phyloP scores from a whole-genome alignment of 2,113 vertebrate species.

The Corapipo altera region DNA sequence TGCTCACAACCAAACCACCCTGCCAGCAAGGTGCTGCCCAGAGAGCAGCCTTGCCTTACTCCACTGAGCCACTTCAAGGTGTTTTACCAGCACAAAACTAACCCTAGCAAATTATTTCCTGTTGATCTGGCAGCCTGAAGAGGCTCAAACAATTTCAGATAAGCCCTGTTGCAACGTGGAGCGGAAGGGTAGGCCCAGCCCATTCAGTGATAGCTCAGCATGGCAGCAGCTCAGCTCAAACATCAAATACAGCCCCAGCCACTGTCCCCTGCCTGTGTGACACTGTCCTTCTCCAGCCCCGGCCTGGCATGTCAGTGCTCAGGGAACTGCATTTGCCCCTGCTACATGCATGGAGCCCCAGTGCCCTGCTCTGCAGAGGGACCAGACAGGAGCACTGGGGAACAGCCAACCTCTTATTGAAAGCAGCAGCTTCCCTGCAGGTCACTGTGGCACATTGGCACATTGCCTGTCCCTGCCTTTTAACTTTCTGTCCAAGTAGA shows the following conservation, averaged over 20 bases:
- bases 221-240: background rate
- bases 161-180: background rate
- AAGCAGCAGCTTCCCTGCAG: background rate
- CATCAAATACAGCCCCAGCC: background rate
- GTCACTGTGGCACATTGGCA: background rate
- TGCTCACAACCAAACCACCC: background rate
- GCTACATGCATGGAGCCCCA: fast-evolving
- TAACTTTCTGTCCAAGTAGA: background rate
- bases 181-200: background rate
- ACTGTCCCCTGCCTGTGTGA: background rate
- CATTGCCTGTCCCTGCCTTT: background rate
- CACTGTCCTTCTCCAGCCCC: background rate
- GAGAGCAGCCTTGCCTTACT: background rate
- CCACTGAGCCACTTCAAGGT: background rate
- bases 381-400: background rate
- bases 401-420: background rate
- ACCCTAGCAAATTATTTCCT: background rate
- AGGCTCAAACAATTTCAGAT: background rate
- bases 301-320: background rate
- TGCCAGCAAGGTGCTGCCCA: background rate
- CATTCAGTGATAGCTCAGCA: background rate
- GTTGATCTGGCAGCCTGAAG: background rate
- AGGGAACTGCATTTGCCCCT: background rate
- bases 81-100: background rate
- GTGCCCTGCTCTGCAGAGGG: background rate